Conservation (phyloP, 2,888 invertebrate species). For the Leptarthrus brevirostris region DNA sequence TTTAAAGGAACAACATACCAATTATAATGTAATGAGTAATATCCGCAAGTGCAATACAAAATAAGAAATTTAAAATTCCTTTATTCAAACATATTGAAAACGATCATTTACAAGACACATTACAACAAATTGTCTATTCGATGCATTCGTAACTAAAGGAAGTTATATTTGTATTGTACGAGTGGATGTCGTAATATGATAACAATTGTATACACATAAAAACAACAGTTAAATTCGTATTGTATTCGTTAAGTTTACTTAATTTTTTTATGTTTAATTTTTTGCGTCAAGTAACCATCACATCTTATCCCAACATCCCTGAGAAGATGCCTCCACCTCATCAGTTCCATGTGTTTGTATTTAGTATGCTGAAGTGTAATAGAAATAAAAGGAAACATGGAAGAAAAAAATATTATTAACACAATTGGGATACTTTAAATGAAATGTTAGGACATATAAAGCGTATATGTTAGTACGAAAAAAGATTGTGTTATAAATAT, state of each 20-base stretch:
- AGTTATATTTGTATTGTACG: background rate
- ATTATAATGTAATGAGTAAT: background rate
- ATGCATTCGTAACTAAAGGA: too few relatives aligned
- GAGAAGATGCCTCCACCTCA: slow-evolving; percentile 28
- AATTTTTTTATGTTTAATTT: background rate
- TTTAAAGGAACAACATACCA: slow-evolving; percentile 6
- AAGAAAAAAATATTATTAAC: slow-evolving; percentile 41
- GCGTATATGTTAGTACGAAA: slow-evolving; percentile 28
- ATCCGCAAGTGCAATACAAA: background rate
- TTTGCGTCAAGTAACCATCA: slow-evolving; percentile 48
- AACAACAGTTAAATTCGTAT: background rate
- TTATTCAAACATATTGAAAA: too few relatives aligned
- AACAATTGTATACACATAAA: slow-evolving; percentile 1
- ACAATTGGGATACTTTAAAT: slow-evolving; percentile 25
- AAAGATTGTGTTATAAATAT: slow-evolving; percentile 21
- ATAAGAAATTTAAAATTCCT: too few relatives aligned
- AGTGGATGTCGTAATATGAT: background rate
- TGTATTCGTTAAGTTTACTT: background rate
- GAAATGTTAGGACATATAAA: slow-evolving; percentile 32
- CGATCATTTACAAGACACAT: too few relatives aligned
- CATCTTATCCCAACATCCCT: slow-evolving; percentile 17
- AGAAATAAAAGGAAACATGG: slow-evolving; percentile 6
- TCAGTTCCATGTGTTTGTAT: slow-evolving; percentile 3
- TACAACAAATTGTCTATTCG: too few relatives aligned
- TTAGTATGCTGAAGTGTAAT: slow-evolving; percentile 37